Evolutionary conservation across 2,888 invertebrate genomes (phyloP), one percentile per base, ranked within the genome.

Genomic region (Cosmia trapezina): DNA sequence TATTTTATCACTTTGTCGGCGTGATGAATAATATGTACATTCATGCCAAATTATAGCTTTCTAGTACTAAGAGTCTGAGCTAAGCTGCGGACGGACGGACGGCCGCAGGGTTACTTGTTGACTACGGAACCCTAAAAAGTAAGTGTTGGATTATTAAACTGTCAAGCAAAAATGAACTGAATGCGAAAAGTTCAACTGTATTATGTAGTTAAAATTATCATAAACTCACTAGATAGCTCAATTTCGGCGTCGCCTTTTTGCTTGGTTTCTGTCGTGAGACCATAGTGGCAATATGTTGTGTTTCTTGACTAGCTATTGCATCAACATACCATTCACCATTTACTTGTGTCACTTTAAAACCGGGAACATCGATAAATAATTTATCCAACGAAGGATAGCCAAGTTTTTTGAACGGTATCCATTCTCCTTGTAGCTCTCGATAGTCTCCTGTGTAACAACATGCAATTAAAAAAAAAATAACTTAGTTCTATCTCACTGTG

Each of bases 361-460:
- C 96, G 17, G 97, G 97, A 28, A 97, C 96, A 79, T 96, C 96
- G 51, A 92, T 86, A 73, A 98, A 93, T 78, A 98, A 95, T 53
- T 97, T 97, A 75, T 97, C 97, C 12, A 98, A 91, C 12, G 93
- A 93, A 54, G 92, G 87, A 91, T 95, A 97, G 8, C 98, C 98
- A 70, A 97, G 92, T 83, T 95, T 94, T 73, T 91, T 93, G 85
- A 93, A 98, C 9, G 98, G 98, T 84, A 98, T 97, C 83, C 93
- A 93, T 88, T 96, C 96, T 43, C 97, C 97, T 89, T 97, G 97
- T 43, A 98, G 90, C 83, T 96, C 96, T 66, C 91, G 92, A 90
- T 97, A 98, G 87, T 98, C 98, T 61, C 95, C 97, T 97, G 83
- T 37, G 53, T 37, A 63, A 53, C n/a, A 53, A 53, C 1, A 53